A percentile compares a stretch with the other conserved stretches of the same genome.
These are phyloP conservation scores for Adrianichthys oophorus DNA, from an alignment of 2,797 vertebrate genomes.

Conservation along the genomic window DNA sequence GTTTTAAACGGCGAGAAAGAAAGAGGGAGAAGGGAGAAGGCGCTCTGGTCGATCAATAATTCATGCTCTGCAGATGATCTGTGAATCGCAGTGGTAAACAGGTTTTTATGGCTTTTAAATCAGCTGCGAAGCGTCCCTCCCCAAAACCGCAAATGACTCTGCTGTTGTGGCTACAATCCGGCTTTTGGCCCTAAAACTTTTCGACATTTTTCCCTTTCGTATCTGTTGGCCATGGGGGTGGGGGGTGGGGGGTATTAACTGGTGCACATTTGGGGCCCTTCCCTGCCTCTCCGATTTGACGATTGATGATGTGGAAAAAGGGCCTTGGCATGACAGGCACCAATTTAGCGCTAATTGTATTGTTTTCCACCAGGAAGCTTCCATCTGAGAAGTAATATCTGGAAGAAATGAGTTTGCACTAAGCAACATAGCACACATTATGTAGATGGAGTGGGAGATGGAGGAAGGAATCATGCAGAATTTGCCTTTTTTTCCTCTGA, in stretches of 20 bases:
- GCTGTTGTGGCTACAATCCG: slow-evolving; percentile 44
- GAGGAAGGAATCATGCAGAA: slow-evolving; percentile 14
- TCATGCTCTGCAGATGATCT: slow-evolving; percentile 76
- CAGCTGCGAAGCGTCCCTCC: slow-evolving; percentile 44
- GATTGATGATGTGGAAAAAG: slow-evolving; percentile 60
- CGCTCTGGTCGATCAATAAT: slow-evolving; percentile 70
- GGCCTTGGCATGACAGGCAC: slow-evolving; percentile 43
- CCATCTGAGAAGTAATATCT: slow-evolving; percentile 49
- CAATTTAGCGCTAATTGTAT: slow-evolving; percentile 64
- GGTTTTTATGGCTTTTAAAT: slow-evolving; percentile 69
- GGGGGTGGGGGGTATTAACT: slow-evolving; percentile 52
- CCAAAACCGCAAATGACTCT: slow-evolving; percentile 32
- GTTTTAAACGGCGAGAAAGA: slow-evolving; percentile 48
- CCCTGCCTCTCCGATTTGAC: slow-evolving; percentile 45
- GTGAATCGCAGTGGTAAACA: slow-evolving; percentile 73
- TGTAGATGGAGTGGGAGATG: slow-evolving; percentile 44
- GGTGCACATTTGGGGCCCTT: slow-evolving; percentile 26
- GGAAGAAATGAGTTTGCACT: slow-evolving; percentile 49
- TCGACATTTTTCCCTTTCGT: slow-evolving; percentile 50
- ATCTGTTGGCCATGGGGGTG: slow-evolving; percentile 32
- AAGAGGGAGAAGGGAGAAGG: slow-evolving; percentile 41
- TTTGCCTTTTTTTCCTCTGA: too few relatives aligned
- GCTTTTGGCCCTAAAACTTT: slow-evolving; percentile 34
- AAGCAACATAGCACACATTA: slow-evolving; percentile 40
- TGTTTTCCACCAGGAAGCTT: slow-evolving; percentile 55